Conservation (phyloP, 2,888 invertebrate genomes). For the Macaria notata region DNA sequence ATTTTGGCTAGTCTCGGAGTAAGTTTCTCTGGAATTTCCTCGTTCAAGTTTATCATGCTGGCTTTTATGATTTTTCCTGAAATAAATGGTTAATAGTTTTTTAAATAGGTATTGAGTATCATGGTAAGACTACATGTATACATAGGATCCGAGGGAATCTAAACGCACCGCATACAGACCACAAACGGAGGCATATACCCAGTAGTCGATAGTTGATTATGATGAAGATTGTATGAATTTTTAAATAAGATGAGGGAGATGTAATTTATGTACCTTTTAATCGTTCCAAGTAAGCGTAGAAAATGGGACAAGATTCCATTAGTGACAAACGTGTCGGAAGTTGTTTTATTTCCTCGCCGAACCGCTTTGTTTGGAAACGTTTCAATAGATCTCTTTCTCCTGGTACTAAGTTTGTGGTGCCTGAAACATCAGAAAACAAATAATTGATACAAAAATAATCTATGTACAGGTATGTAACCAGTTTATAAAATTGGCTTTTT, state of each 20-base stretch:
- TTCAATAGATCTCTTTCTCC: conserved; percentile 55
- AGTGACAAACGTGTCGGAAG: conserved; percentile 50
- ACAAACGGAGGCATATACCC: too few relatives aligned
- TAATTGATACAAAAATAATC: too few relatives aligned
- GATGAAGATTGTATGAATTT: too few relatives aligned
- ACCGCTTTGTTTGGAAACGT: conserved; percentile 37
- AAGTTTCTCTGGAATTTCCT: not conserved
- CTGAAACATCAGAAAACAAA: not conserved
- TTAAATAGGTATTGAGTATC: too few relatives aligned
- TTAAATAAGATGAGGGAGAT: too few relatives aligned
- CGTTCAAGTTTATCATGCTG: conserved; percentile 19
- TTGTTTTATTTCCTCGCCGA: conserved; percentile 18
- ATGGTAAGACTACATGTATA: too few relatives aligned
- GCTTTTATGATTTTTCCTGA: conserved; percentile 17
- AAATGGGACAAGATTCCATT: conserved; percentile 44
- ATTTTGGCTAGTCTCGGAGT: too few relatives aligned
- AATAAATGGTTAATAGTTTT: not conserved
- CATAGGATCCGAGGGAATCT: too few relatives aligned
- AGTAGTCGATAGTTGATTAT: too few relatives aligned
- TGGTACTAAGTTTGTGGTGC: conserved; percentile 29
- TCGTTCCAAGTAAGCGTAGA: conserved; percentile 49
- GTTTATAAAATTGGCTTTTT: not conserved
- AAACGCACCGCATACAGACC: too few relatives aligned
- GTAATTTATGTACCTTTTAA: conserved; percentile 47
- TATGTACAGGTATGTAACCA: too few relatives aligned